Evolutionary conservation across 1,140 invertebrate species (phyloP), one percentile per base, ranked within the genome.

Genomic region (Drosophila nannoptera): DNA sequence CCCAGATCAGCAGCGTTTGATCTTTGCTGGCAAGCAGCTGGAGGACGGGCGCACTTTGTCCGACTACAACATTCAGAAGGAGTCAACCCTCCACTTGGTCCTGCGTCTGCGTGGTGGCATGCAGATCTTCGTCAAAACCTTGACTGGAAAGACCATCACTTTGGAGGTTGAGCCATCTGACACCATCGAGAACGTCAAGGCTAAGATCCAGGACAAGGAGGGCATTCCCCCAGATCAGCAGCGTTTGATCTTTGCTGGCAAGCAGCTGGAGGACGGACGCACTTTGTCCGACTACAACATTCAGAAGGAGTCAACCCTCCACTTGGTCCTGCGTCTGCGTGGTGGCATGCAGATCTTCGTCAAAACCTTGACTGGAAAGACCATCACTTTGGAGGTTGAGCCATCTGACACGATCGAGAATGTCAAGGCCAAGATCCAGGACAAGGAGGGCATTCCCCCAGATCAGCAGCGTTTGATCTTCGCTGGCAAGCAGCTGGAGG

Each of bases 131-230:
- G 94, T 95, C 2, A 95, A 95, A 89, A 95, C 94, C 73, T 90
- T 95, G 4, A 95, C 94, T 82, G 95, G 95, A 60, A 96, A 96
- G 88, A 96, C 95, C 72, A 96, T 95, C 88, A 95, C 94, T 61
- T 91, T 95, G 50, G 94, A 95, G 90, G 94, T 95, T 42, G 94
- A 96, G 82, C 92, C 94, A 29, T 94, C 93, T 38, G 94, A 95
- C 82, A 95, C 94, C 12, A 96, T 95, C 77, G 94, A 95, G 89
- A 95, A 95, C 92, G 94, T 95, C 0, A 95, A 95, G 80, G 93
- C 94, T 2, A 95, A 94, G 77, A 94, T 94, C 58, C 93, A 94
- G 73, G 93, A 94, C 68, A 94, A 95, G 81, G 92, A 92, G 84
- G 94, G 94, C 69, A 94, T 93, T 75, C 93, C 93, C 12, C 93